Conservation (phyloP, 2,113 vertebrate genomes). For the Trochalopteron elliotii region DNA sequence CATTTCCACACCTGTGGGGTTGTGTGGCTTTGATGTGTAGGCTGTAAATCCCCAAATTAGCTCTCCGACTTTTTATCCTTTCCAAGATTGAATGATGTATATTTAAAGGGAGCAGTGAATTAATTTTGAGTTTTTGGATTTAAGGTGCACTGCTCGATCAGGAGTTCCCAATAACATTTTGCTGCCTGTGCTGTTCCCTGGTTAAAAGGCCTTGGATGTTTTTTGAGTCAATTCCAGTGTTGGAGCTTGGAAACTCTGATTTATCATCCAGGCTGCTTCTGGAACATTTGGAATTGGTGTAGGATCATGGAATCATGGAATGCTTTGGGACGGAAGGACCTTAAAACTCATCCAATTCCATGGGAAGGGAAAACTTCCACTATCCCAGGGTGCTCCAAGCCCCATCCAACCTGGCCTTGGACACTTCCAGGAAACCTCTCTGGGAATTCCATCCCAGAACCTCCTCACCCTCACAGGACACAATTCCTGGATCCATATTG, state of each 20-base stretch:
- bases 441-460: accelerated
- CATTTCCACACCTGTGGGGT: not conserved
- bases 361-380: not conserved
- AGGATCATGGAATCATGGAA: not conserved
- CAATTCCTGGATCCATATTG: not conserved
- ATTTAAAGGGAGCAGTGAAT: not conserved
- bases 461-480: not conserved
- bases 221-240: not conserved
- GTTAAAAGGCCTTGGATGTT: not conserved
- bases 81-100: not conserved
- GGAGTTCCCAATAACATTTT: not conserved
- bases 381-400: accelerated
- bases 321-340: not conserved
- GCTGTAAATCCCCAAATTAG: not conserved
- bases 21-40: not conserved
- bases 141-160: not conserved
- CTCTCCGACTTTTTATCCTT: not conserved
- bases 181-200: not conserved
- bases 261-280: not conserved
- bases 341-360: not conserved
- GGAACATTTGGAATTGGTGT: not conserved
- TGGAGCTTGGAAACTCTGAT: not conserved
- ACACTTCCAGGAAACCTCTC: not conserved
- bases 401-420: not conserved
- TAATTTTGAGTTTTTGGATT: not conserved